Base-by-base conservation (phyloP, 2,888 invertebrate species). In the Catocala nupta region DNA sequence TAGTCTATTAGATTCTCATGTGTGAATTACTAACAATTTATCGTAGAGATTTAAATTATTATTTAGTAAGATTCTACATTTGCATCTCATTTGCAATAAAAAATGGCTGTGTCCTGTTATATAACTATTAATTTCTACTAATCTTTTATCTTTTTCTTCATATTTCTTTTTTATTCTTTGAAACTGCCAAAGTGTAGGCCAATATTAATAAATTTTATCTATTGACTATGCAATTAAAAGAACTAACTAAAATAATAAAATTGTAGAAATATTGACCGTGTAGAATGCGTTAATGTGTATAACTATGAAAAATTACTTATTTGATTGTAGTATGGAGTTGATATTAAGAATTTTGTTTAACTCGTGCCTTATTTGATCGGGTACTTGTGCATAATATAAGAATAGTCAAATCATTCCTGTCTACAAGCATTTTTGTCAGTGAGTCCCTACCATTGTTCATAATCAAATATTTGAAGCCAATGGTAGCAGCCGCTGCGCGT, bases 401-500 rank as follows among this genome's bases (percentile, higher is more conserved):
- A 60, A 64, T 56, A 67, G 53, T 60, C 45, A 63, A 70, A 77
- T 63, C 77, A 77, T 77, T 77, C 76, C 76, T 73, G 44, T 62
- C 1, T 58, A 60, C 42, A 53, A 43, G 54, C 59, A 65, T 70
- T 68, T 64, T 57, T 12, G 49, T 49, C 33, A 53, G 43, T 3
- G 25, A 25, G 25, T 60, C 45, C 58, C 47, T 57, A 48, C 45
- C 43, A 48, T 52, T 59, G 25, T 48, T 48, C n/a, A 43, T 45
- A 50, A 39, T 16, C 52, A 57, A 63, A 59, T 55, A 51, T 59
- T 62, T 50, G 51, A 58, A 42, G 36, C n/a, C 11, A 61, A 58
- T 50, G 7, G 60, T 59, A 39, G 50, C 25, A 7, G 36, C 34
- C 34, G 45, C n/a, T 42, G 45, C 36, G 5, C 25, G 39, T 25